These are phyloP conservation scores for Bucco capensis DNA, from an alignment of 2,113 vertebrate species.

Conservation along the genomic window DNA sequence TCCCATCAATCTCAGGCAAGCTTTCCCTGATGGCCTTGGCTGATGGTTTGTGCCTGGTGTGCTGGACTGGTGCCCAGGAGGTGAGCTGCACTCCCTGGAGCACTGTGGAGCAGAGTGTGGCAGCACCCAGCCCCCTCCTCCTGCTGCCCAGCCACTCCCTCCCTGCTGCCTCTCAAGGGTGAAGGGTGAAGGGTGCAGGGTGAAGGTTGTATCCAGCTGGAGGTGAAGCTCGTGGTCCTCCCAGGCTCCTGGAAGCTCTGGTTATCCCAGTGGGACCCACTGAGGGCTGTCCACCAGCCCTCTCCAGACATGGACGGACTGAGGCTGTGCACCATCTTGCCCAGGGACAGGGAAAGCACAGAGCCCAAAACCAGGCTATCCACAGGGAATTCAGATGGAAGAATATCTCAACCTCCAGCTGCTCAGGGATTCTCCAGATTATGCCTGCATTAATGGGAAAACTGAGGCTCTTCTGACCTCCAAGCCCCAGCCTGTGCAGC, in stretches of 20 bases:
- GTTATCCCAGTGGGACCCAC: accelerated
- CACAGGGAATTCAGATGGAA: not conserved
- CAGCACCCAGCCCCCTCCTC: not conserved
- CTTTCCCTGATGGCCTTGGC: not conserved
- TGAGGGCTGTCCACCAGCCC: not conserved
- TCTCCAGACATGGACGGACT: not conserved
- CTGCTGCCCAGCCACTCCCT: not conserved
- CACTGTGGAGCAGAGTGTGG: not conserved
- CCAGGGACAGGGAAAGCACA: not conserved
- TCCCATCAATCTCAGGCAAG: conserved; percentile 56
- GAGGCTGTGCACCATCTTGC: not conserved
- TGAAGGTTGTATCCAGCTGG: not conserved
- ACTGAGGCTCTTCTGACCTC: not conserved
- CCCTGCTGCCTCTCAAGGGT: not conserved
- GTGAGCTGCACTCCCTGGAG: not conserved
- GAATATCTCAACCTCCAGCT: not conserved
- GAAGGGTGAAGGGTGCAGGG: not conserved
- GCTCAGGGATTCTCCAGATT: not conserved
- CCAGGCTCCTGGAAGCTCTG: not conserved
- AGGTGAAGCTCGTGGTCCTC: not conserved
- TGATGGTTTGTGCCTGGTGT: not conserved
- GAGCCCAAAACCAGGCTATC: not conserved
- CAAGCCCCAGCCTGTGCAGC: not conserved
- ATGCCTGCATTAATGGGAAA: not conserved
- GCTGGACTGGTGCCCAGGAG: not conserved